phyloP scores from a whole-genome alignment of 2,797 vertebrate genomes.

The Channallabes apus region DNA sequence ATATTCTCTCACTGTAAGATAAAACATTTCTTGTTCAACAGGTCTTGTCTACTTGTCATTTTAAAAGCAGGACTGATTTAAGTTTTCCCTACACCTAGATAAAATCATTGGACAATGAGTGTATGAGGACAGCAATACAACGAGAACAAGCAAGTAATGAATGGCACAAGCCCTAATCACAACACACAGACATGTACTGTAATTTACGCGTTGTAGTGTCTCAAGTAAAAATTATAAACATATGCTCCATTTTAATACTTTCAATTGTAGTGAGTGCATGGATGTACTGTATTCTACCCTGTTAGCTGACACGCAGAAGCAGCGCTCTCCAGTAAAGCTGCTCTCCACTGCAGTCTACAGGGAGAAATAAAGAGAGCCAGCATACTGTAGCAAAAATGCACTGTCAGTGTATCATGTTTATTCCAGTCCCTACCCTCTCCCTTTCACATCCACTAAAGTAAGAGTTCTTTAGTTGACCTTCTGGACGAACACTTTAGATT shows the following conservation, averaged over 20 bases:
- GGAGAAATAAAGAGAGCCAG: constrained; percentile 35
- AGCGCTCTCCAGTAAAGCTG: constrained; percentile 27
- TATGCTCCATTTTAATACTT: constrained; percentile 23
- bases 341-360: constrained; percentile 29
- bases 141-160: not conserved
- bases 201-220: constrained; percentile 15
- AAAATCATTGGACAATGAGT: not conserved
- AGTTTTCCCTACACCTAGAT: not conserved
- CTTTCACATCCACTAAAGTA: not conserved
- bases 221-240: constrained; percentile 36
- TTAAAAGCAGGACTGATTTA: not conserved
- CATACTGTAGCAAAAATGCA: constrained; percentile 8
- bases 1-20: too few relatives aligned
- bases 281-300: not conserved
- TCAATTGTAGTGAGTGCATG: constrained; percentile 10
- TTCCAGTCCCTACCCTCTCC: constrained; percentile 15
- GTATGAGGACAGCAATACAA: not conserved
- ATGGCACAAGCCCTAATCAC: constrained; percentile 16
- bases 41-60: not conserved
- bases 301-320: constrained; percentile 10
- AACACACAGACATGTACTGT: constrained; percentile 9
- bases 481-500: not conserved
- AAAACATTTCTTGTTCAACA: not conserved
- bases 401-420: constrained; percentile 20
- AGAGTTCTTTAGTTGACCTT: not conserved